Base-by-base conservation (phyloP, 2,888 invertebrate species). In the Uropetala carovei region DNA sequence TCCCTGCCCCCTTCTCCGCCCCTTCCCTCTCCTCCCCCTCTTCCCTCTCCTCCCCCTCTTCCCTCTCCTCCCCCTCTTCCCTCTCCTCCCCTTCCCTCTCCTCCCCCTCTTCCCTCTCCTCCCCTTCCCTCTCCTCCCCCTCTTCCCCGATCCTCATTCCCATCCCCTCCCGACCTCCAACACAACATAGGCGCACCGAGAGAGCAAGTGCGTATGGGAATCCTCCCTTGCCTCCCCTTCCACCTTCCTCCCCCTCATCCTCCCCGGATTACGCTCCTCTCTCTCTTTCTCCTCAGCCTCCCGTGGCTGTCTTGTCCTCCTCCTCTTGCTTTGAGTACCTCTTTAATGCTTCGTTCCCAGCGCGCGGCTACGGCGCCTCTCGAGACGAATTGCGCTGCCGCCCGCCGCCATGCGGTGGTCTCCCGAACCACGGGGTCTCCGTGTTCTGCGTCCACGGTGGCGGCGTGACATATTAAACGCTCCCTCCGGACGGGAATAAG, bases 391-490 rank as follows among this genome's bases (percentile, higher is more conserved):
- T 75, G 75, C 75, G 11, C 75, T 75, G 75, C 75, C 7, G 60
- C 60, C 60, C 13, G 60, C 60, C 75, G 4, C 75, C 75, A 27
- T 75, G 27, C 75, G 75, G 75, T 75, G 75, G 75, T 75, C 75
- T 75, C 5, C 27, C 22, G 75, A 75, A 75, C 75, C 75, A 75
- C 89, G 64, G 89, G 89, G 89, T 68, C 89, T 64, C 68, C 89
- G 14, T 89, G 89, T 89, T 89, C 89, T 56, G 64, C 89, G 89
- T 89, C 89, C 89, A 89, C 89, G 89, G 89, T 89, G 89, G 89
- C 89, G 43, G 89, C 89, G 89, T 89, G 89, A 89, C 89, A 89
- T 89, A 89, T 89, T 89, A 89, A 89, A 89, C 89, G 89, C 89
- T 86, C 64, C 89, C 30, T 43, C 30, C 30, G 89, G 60, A 89